A percentile compares a stretch with the other conserved stretches of the same genome.
These are phyloP conservation scores for Myotis findleyi DNA, from an alignment of 2,797 vertebrate genomes.

Conservation along the genomic window DNA sequence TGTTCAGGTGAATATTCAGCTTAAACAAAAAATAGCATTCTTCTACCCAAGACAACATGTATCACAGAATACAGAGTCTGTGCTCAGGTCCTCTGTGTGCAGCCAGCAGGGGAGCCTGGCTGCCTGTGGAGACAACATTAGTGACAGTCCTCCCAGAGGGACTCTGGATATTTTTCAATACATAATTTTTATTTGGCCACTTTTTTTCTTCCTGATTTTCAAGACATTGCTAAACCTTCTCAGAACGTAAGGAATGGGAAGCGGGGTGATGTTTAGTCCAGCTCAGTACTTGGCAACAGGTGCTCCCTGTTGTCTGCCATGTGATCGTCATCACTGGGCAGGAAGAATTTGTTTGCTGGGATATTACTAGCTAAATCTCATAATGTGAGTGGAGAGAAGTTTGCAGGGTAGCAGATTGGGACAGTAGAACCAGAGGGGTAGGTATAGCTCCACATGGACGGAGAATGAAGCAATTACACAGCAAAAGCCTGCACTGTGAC, in stretches of 20 bases:
- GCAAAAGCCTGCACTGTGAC: neutral
- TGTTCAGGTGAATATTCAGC: conserved; percentile 71
- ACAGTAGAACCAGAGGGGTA: neutral
- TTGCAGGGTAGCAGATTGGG: neutral
- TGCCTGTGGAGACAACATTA: neutral
- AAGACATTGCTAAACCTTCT: conserved; percentile 23
- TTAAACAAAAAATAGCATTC: conserved; percentile 73
- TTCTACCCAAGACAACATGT: neutral
- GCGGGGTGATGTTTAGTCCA: neutral
- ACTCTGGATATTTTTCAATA: neutral
- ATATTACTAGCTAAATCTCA: conserved; percentile 33
- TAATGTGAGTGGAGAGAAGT: neutral
- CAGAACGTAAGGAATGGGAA: neutral
- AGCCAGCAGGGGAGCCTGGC: neutral
- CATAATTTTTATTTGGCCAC: conserved; percentile 30
- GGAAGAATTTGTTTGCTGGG: neutral
- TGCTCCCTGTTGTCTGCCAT: neutral
- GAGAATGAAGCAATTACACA: neutral
- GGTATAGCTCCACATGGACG: neutral
- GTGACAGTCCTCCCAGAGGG: neutral
- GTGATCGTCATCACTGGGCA: neutral
- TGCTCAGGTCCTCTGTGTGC: rapidly evolving
- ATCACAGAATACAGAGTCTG: neutral
- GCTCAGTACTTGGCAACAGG: neutral
- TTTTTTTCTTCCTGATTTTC: conserved; percentile 15